These are phyloP conservation scores for Sphaerodactylus townsendi DNA, from an alignment of 2,113 vertebrate genomes.

Conservation along the genomic window DNA sequence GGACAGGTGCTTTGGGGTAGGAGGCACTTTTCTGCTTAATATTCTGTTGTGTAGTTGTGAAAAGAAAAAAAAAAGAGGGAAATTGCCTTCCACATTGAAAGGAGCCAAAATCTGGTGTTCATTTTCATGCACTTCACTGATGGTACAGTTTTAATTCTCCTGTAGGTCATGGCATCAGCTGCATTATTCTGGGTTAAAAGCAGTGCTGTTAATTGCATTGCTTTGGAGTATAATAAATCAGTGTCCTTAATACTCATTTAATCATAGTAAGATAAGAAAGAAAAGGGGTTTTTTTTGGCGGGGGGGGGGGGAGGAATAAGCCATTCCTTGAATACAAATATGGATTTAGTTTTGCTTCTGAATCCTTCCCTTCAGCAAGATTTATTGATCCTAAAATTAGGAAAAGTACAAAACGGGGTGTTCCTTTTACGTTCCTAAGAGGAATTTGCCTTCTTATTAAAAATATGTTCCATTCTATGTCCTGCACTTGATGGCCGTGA, in stretches of 20 bases:
- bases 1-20: too few species aligned
- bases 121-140: neutral
- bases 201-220: neutral
- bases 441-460: rapidly evolving
- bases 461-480: too few species aligned
- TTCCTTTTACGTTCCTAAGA: rapidly evolving
- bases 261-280: neutral
- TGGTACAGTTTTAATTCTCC: neutral
- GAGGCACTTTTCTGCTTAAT: too few species aligned
- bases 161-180: neutral
- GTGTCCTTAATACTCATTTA: neutral
- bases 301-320: neutral
- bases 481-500: neutral
- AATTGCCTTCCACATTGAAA: too few species aligned
- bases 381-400: rapidly evolving
- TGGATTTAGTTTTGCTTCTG: rapidly evolving
- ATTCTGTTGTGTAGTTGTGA: too few species aligned
- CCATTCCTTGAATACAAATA: neutral
- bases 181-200: neutral
- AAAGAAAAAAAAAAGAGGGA: too few species aligned
- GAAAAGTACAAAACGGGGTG: rapidly evolving
- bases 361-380: neutral
- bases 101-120: too few species aligned
- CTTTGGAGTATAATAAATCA: neutral
- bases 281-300: neutral